These are phyloP conservation scores for Corythaixoides concolor DNA, from an alignment of 2,113 vertebrate species.

Conservation along the genomic window DNA sequence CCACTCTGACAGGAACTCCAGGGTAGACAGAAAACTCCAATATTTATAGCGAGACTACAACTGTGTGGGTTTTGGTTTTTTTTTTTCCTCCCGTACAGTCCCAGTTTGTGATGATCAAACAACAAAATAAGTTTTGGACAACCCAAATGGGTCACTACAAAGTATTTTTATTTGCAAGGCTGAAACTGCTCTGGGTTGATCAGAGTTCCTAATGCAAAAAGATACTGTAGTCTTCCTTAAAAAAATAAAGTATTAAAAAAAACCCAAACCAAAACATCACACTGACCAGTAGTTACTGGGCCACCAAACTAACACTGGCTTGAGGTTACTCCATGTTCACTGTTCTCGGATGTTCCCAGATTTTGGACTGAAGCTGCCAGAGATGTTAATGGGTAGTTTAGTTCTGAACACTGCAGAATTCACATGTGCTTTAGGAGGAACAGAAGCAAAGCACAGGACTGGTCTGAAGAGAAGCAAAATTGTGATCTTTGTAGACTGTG, in stretches of 20 bases:
- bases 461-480: slow-evolving; percentile 53
- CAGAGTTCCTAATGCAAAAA: slow-evolving; percentile 72
- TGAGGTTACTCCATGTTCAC: slow-evolving; percentile 59
- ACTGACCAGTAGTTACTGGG: slow-evolving; percentile 57
- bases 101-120: slow-evolving; percentile 22
- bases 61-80: not conserved
- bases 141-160: slow-evolving; percentile 26
- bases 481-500: slow-evolving; percentile 37
- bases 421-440: slow-evolving; percentile 53
- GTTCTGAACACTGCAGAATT: slow-evolving; percentile 59
- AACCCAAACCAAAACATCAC: slow-evolving; percentile 15
- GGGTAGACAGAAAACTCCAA: slow-evolving; percentile 56
- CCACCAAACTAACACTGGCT: slow-evolving; percentile 52
- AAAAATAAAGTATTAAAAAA: slow-evolving; percentile 57
- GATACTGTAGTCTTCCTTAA: slow-evolving; percentile 59
- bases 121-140: slow-evolving; percentile 25
- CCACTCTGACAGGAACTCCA: slow-evolving; percentile 61
- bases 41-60: slow-evolving; percentile 24
- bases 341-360: slow-evolving; percentile 59
- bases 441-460: slow-evolving; percentile 55
- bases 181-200: not conserved
- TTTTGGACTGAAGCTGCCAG: slow-evolving; percentile 60
- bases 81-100: slow-evolving; percentile 39
- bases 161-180: slow-evolving; percentile 41
- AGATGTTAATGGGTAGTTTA: slow-evolving; percentile 36